Base-by-base conservation (phyloP, 1,140 invertebrate genomes). In the Notospermus geniculatus region DNA sequence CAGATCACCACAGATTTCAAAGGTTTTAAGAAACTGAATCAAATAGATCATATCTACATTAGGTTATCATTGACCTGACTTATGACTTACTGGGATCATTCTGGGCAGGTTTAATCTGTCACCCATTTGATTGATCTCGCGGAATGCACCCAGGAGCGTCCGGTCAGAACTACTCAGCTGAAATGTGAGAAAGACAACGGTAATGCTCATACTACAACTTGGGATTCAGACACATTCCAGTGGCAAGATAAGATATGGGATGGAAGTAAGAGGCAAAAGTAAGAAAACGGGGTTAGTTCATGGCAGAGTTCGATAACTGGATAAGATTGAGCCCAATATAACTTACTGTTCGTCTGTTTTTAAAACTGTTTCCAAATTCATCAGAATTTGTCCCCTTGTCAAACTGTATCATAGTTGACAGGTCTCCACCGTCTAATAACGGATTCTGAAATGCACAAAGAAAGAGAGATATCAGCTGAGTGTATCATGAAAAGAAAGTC, bases 41-140 rank as follows among this genome's bases (percentile, higher is more conserved):
- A 36, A 36, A 36, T 4, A 36, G 32, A 15, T 36, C 5, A 4
- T 36, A 15, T 15, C 32, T 36, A 7, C 32, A 7, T 36, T 7
- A n/a, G n/a, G n/a, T n/a, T n/a, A n/a, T n/a, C n/a, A n/a, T n/a
- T n/a, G 32, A 7, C 15, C 15, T 36, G 15, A 36, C 4, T 36
- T 4, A 36, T 36, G 17, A 70, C 74, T 69, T 67, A 78, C 77
- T 19, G 66, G 67, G 9, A 80, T 72, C 69, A 74, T 79, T 59
- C 92, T 92, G 2, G 96, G 90, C 63, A 99, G 84, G 84, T 98
- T 97, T 56, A 99, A 97, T 30, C 96, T 85, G 80, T 99, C 97
- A 1, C 93, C 95, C 96, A 99, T 99, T 53, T 90, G 91, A 71
- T 87, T 91, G 54, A 99, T 99, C 84, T 98, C 95, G 81, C 91